Evolutionary conservation across 2,113 vertebrate genomes (phyloP), one percentile per base, ranked within the genome.

Genomic region (Motacilla alba): DNA sequence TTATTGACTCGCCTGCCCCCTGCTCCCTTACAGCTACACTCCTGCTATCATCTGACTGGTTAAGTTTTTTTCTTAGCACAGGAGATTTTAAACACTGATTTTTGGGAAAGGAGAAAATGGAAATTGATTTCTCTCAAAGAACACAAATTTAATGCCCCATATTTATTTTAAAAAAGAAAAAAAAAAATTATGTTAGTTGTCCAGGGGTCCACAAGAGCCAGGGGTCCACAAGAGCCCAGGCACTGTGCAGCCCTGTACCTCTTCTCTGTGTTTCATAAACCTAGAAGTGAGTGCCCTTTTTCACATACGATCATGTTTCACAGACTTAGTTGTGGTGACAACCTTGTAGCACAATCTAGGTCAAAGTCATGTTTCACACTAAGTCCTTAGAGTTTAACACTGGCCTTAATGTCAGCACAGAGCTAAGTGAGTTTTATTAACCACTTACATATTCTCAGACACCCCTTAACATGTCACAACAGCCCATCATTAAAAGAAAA

Each of bases 11-110:
- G 13, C 14, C 18, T 30, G 16, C 4, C 10, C 33, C 12, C n/a
- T 41, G 20, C 9, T 73, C 5, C 37, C 31, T 2, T 4, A 14
- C 16, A 19, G 1, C 33, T 13, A 15, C 0, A 0, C 31, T 80
- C 50, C 14, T 41, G 39, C 33, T 44, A 10, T 41, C 9, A 13
- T 5, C 0, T 55, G 30, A 30, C 11, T 44, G 37, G 31, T 10
- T 37, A 46, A 21, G 3, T 2, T 33, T 49, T 41, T 47, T 43
- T 22, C 16, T 21, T 21, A 30, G 33, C 3, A 8, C 0, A 1
- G 15, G 15, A 76, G 26, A 12, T 35, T 56, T 70, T 44, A 58
- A 22, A 41, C 4, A 5, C 13, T 33, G 26, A 24, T n/a, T 33
- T 30, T 12, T 74, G 39, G 28, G 27, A 58, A 69, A 66, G 7